Evolutionary conservation across 2,113 vertebrate species (phyloP), one percentile per base, ranked within the genome.

Genomic region (Bos indicus): DNA sequence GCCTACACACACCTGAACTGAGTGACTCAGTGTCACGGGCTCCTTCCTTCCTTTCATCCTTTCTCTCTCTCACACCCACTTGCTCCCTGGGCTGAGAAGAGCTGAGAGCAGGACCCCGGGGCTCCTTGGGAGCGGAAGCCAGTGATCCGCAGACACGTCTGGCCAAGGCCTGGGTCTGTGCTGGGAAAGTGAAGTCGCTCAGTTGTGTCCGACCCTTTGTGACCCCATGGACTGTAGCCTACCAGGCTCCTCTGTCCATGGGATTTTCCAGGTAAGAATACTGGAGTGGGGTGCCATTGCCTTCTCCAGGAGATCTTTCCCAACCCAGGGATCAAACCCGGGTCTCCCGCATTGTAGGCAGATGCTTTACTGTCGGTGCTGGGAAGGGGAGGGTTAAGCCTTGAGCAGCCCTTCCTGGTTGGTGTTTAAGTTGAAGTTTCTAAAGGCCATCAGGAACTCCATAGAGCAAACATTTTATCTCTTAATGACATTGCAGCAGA

Each of bases 401-500:
- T 16, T 7, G 36, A 64, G 87, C 36, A 74, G 46, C 19, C 21
- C 33, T 83, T 78, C 21, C 71, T 64, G 52, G 57, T 59, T 84
- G 15, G 59, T 93, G 71, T 93, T 91, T 94, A 93, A 90, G 36
- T 64, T 93, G 96, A 51, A 80, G 71, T 90, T 97, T 97, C 92
- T 93, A 81, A 98, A 98, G 92, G 43, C 92, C 81, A 77, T 13
- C 0, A 1, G 89, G 87, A 96, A 85, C 97, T 59, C 90, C 91
- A 40, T 0, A 30, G 92, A 98, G 96, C 94, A 98, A 98, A 98
- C 36, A 62, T 97, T 98, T 98, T 98, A 93, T 91, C 93, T 98
- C 96, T 96, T 98, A 98, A 98, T 94, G 96, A 92, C 93, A 92
- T 84, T 0, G 0, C 88, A 84, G 97, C 62, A 88, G 95, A 98